Evolutionary conservation across 1,140 invertebrate species (phyloP).

Genomic region (Druon quercuslanigerum): DNA sequence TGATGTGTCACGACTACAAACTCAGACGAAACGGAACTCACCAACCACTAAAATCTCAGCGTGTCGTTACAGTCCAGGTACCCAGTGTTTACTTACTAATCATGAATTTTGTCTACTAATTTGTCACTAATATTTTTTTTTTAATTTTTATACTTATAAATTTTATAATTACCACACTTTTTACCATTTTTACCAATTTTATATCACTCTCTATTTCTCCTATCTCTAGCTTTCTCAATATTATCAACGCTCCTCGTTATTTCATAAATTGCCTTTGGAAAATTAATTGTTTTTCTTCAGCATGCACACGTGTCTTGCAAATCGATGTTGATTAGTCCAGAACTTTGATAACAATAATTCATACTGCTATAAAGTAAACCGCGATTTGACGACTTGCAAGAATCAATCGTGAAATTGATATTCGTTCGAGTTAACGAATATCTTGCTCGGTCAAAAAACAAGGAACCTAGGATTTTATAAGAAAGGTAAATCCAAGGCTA

Average conservation of each 20-base stretch:
- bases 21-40: slow-evolving; percentile 55
- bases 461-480: slow-evolving; percentile 1
- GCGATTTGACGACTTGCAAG: background rate
- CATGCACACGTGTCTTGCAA: slow-evolving; percentile 47
- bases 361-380: too few species aligned
- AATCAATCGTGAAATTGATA: background rate
- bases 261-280: slow-evolving; percentile 61
- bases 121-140: slow-evolving; percentile 35
- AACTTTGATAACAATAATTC: background rate
- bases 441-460: slow-evolving; percentile 9
- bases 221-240: slow-evolving; percentile 44
- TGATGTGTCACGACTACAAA: slow-evolving; percentile 53
- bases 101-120: slow-evolving; percentile 40
- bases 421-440: slow-evolving; percentile 11
- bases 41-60: slow-evolving; percentile 39
- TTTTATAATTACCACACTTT: slow-evolving; percentile 46
- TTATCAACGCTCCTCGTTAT: slow-evolving; percentile 54
- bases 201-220: slow-evolving; percentile 36
- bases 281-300: slow-evolving; percentile 49
- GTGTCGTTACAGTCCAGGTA: slow-evolving; percentile 39
- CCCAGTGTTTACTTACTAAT: slow-evolving; percentile 40
- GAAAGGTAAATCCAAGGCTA: slow-evolving; percentile 61
- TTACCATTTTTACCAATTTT: slow-evolving; percentile 49
- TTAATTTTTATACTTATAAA: slow-evolving; percentile 32
- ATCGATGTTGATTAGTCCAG: background rate